Evolutionary conservation across 1,140 invertebrate genomes (phyloP), one percentile per base, ranked within the genome.

Genomic region (Drosophila santomea): DNA sequence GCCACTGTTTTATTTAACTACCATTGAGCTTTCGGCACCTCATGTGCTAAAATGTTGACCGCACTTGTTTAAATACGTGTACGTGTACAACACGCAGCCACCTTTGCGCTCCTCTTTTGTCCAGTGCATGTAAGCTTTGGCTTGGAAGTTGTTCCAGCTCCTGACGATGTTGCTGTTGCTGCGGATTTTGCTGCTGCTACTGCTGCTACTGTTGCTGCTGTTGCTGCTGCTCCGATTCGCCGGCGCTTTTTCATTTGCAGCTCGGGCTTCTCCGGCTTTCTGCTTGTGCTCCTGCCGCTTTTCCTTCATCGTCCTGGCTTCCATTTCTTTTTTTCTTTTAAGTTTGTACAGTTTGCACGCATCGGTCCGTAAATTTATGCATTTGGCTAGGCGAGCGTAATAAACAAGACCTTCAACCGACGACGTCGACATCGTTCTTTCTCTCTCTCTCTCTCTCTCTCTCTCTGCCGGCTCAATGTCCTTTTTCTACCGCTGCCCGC

Each of bases 341-440:
- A 88, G 76, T 89, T 88, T 74, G 68, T 78, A 89, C 84, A 89
- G 84, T 89, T 89, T 80, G 84, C 84, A 89, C 84, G 84, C 84
- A 89, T 89, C 84, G 84, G 84, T 89, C 84, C 84, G 84, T 89
- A 89, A 89, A 89, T 89, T 89, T 89, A 89, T 89, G 84, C 84
- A 89, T 89, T 89, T 89, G 84, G 80, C 85, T 89, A 89, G 74
- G 84, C 80, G 84, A 89, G 85, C 85, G 84, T 89, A 89, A 89
- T 89, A 89, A 89, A 89, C 84, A 89, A 89, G 84, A 89, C 85
- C 84, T 88, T 88, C 84, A 89, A 84, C 84, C 84, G 58, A 78
- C 83, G 63, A 74, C 81, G 61, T 63, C 83, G 67, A 71, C 63
- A 61, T 79, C 55, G 58, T 59, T 58, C 54, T 75, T 78, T 62